phyloP scores from a whole-genome alignment of 2,888 invertebrate genomes.

The Galeruca laticollis region DNA sequence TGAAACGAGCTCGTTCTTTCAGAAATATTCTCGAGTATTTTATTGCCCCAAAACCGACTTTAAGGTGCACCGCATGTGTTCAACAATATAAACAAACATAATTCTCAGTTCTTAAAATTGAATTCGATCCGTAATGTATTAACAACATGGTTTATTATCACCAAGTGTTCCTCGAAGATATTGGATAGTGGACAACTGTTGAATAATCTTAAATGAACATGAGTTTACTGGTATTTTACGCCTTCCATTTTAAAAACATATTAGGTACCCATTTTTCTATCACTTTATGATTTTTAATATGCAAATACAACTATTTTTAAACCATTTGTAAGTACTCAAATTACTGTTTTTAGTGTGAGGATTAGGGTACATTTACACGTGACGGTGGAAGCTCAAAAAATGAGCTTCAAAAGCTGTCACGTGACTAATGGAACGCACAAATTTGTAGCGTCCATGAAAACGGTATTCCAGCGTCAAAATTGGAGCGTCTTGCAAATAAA shows the following conservation, averaged over 20 bases:
- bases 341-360: too few species aligned
- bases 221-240: background rate
- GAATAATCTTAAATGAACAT: background rate
- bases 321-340: too few species aligned
- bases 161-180: conserved; percentile 24
- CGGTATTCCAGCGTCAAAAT: too few species aligned
- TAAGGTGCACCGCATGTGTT: conserved; percentile 38
- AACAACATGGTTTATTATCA: conserved; percentile 38
- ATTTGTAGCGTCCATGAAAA: too few species aligned
- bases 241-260: background rate
- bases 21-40: conserved; percentile 39
- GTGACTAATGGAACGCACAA: too few species aligned
- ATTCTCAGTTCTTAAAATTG: conserved; percentile 30
- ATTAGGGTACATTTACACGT: too few species aligned
- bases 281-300: too few species aligned
- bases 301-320: too few species aligned
- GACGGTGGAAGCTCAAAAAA: too few species aligned
- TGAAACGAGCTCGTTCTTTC: background rate
- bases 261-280: too few species aligned
- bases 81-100: conserved; percentile 33
- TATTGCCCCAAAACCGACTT: conserved; percentile 35
- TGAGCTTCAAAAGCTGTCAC: too few species aligned
- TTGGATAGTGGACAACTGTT: conserved; percentile 6
- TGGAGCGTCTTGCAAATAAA: too few species aligned
- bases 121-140: conserved; percentile 32